Conservation (phyloP, 2,797 vertebrate species). For the Bradypodion ventrale region DNA sequence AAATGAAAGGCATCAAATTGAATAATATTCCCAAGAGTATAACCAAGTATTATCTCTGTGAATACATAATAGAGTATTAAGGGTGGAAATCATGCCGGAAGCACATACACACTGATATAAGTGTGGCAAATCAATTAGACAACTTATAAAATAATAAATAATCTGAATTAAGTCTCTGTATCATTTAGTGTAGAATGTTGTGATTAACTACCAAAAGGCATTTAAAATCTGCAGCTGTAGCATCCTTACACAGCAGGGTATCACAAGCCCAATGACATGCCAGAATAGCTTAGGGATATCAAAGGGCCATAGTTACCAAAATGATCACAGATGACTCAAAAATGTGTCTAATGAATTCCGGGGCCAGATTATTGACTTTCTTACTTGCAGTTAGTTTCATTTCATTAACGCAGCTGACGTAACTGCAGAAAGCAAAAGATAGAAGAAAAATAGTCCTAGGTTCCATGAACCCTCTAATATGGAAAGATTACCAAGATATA, state of each 20-base stretch:
- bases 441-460: slow-evolving; percentile 8
- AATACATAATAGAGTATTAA: slow-evolving; percentile 68
- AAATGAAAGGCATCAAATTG: slow-evolving; percentile 65
- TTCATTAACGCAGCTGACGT: slow-evolving; percentile 34
- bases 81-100: slow-evolving; percentile 63
- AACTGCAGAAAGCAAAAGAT: not conserved
- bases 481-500: slow-evolving; percentile 37
- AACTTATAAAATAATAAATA: slow-evolving; percentile 71
- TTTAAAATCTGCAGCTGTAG: slow-evolving; percentile 66
- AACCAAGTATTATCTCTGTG: slow-evolving; percentile 65
- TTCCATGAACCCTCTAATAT: not conserved
- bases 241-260: slow-evolving; percentile 73
- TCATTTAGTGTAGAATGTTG: slow-evolving; percentile 64
- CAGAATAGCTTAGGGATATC: slow-evolving; percentile 61
- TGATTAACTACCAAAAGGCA: slow-evolving; percentile 68
- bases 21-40: slow-evolving; percentile 64
- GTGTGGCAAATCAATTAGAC: slow-evolving; percentile 69
- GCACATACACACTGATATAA: slow-evolving; percentile 66
- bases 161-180: slow-evolving; percentile 67
- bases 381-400: slow-evolving; percentile 35
- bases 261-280: slow-evolving; percentile 71
- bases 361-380: slow-evolving; percentile 44
- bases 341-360: slow-evolving; percentile 71
- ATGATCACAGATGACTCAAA: slow-evolving; percentile 66
- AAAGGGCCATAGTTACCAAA: slow-evolving; percentile 57